These are phyloP conservation scores for Nemotelus pantherinus DNA, from an alignment of 2,888 invertebrate genomes.

Conservation along the genomic window DNA sequence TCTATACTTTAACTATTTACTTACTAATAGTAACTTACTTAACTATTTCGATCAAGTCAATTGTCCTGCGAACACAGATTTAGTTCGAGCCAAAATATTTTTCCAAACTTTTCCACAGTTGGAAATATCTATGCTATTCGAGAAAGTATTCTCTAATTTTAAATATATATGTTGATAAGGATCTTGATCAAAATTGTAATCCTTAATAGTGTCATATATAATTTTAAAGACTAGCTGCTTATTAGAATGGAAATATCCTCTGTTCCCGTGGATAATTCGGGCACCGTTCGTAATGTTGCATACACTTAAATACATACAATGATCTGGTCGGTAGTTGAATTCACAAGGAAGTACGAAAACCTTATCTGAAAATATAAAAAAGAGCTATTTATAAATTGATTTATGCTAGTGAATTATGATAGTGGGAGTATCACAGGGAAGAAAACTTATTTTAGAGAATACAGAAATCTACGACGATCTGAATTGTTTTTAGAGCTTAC, in stretches of 20 bases:
- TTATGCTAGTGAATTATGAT: too few species aligned
- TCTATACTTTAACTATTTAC: too few species aligned
- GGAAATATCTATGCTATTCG: constrained; percentile 68
- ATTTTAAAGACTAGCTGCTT: constrained; percentile 87
- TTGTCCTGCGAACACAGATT: constrained; percentile 57
- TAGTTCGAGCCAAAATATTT: constrained; percentile 66
- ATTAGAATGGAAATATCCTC: constrained; percentile 84
- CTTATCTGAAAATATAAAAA: constrained; percentile 71
- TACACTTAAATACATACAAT: constrained; percentile 94
- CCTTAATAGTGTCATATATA: constrained; percentile 69
- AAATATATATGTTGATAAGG: constrained; percentile 71
- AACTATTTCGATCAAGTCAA: too few species aligned
- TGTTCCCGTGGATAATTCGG: constrained; percentile 87
- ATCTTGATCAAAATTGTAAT: constrained; percentile 74
- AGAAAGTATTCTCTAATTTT: constrained; percentile 63
- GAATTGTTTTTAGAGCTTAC: too few species aligned
- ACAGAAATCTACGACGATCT: too few species aligned
- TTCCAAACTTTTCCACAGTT: constrained; percentile 73
- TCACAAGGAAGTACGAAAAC: constrained; percentile 83
- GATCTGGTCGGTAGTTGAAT: constrained; percentile 93
- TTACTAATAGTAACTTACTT: too few species aligned
- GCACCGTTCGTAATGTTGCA: constrained; percentile 77
- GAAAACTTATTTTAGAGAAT: too few species aligned
- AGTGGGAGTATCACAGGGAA: too few species aligned
- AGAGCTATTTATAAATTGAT: not conserved